Evolutionary conservation across 2,888 invertebrate species (phyloP), one percentile per base, ranked within the genome.

Genomic region (Caenorhabditis sp.): DNA sequence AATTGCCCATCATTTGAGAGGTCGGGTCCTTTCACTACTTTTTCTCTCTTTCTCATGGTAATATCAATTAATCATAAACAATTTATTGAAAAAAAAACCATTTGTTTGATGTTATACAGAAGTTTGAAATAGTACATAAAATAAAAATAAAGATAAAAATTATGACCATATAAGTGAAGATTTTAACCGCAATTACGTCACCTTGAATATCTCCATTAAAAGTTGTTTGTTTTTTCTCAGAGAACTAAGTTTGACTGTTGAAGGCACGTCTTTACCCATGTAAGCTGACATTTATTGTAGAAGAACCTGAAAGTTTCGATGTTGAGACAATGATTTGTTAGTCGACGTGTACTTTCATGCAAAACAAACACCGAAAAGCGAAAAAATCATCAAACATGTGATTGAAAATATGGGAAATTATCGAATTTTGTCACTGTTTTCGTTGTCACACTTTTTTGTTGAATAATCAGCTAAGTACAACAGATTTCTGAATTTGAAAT

Each of bases 211-310:
- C 14, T 43, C 2, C 17, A 43, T 17, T 43, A 43, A 43, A 43
- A 31, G 10, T 7, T 31, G 31, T 31, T 31, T n/a, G n/a, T n/a
- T n/a, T n/a, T n/a, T n/a, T n/a, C n/a, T n/a, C n/a, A n/a, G n/a
- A n/a, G n/a, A n/a, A n/a, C n/a, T n/a, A n/a, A n/a, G 10, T 31
- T 31, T 31, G 31, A 4, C 10, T 31, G 31, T 7, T 7, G 31
- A 31, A 31, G 5, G 10, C 31, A 31, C 31, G 4, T 31, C 50
- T 26, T 69, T 36, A 78, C 52, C 78, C 78, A 64, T 78, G 78
- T 36, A 78, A 67, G 23, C 73, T 62, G 56, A 76, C 76, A 49
- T 69, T 78, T n/a, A 78, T 60, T 8, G 71, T 74, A 7, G 78
- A 78, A 8, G 76, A 76, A n/a, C 78, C 78, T 78, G 78, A n/a